Evolutionary conservation across 1,140 invertebrate genomes (phyloP), one percentile per base, ranked within the genome.

Genomic region (Drosophila willistoni): DNA sequence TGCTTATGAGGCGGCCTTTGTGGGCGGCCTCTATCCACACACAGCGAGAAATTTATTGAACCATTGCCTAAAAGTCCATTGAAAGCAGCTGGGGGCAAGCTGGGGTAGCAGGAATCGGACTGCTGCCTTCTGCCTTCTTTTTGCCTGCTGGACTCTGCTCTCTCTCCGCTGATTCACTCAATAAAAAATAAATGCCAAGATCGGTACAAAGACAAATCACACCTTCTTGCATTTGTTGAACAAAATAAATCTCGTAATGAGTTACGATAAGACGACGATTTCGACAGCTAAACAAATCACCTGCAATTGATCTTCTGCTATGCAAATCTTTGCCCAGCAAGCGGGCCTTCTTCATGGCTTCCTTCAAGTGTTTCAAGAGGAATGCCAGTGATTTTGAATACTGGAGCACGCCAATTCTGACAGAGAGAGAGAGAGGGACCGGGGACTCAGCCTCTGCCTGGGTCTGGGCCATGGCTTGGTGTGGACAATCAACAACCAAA

Each of bases 181-280:
- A 86, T 86, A 87, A 87, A 79, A 82, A 77, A 87, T 77, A 86
- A 87, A 82, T 79, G 76, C 78, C 71, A 84, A 73, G 72, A 66
- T 89, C 84, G 80, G 90, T 91, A 91, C 90, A 91, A 91, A 91
- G 90, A 91, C 90, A 91, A 91, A 91, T 91, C 90, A 91, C 90
- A 91, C 90, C 90, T 91, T 90, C 84, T 59, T 91, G 86, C 86
- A 89, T 91, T 91, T 91, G 90, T 81, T 91, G 90, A 91, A 91
- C 90, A 91, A 91, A 91, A 91, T 91, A 91, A 91, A 91, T 91
- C 90, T 91, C 90, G 90, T 91, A 91, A 91, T 91, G 90, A 91
- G 90, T 91, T 91, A 91, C 90, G 90, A 91, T 91, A 91, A 91
- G 90, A 91, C 90, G 87, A 91, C 90, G 84, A 91, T 91, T 91